Evolutionary conservation across 2,797 vertebrate genomes (phyloP).

Genomic region (Smutsia temminckii): DNA sequence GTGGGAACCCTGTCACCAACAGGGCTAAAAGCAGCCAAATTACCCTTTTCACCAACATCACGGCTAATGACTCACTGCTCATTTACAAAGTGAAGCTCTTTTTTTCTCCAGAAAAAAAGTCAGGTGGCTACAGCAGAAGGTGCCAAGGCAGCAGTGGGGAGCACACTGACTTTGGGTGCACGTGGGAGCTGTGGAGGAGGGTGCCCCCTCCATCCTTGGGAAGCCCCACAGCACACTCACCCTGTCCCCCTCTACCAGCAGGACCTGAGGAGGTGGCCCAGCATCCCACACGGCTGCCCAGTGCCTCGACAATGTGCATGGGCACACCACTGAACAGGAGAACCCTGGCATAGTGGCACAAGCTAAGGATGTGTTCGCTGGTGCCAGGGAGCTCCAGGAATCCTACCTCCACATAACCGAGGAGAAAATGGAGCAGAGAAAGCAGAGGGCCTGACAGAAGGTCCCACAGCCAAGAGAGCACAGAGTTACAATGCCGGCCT

Average conservation of each 20-base stretch:
- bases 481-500: neutral
- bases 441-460: neutral
- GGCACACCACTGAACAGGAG: neutral
- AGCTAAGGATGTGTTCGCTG: neutral
- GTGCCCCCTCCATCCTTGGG: neutral
- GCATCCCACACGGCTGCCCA: no score
- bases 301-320: rapidly evolving
- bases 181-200: neutral
- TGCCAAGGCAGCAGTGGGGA: neutral
- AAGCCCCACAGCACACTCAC: rapidly evolving
- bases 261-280: neutral
- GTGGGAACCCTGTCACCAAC: slow-evolving; percentile 15
- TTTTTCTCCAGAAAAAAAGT: neutral
- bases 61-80: slow-evolving; percentile 37
- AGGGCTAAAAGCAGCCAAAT: slow-evolving; percentile 65
- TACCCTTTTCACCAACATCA: slow-evolving; percentile 15
- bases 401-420: rapidly evolving
- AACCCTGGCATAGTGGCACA: neutral
- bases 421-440: neutral
- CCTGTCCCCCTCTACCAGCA: no score
- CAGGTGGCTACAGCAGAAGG: neutral
- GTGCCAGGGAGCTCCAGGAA: neutral
- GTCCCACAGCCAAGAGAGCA: neutral
- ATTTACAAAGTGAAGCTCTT: neutral
- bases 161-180: neutral